These are phyloP conservation scores for Pterocles burchelli DNA, from an alignment of 2,113 vertebrate species.

Conservation along the genomic window DNA sequence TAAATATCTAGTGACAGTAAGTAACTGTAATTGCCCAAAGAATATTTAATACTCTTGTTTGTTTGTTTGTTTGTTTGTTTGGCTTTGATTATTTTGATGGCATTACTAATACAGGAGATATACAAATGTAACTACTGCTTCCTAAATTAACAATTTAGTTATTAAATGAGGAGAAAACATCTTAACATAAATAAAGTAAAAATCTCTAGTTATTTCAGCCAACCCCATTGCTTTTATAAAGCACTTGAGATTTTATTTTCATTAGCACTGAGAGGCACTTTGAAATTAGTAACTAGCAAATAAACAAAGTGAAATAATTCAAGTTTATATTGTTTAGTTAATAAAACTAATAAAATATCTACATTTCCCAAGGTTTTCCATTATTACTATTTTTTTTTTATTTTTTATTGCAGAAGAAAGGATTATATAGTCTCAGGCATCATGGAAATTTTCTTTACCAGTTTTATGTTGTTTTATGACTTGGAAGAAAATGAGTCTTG, in stretches of 20 bases:
- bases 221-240: slow-evolving; percentile 72
- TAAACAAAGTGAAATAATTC: slow-evolving; percentile 76
- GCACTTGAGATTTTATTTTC: slow-evolving; percentile 78
- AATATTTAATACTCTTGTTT: neutral
- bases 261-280: slow-evolving; percentile 71
- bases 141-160: slow-evolving; percentile 45
- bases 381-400: slow-evolving; percentile 56
- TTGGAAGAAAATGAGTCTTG: slow-evolving; percentile 41
- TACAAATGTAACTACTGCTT: neutral
- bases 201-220: slow-evolving; percentile 57
- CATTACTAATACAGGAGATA: neutral
- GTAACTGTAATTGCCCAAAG: neutral
- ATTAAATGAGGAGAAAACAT: slow-evolving; percentile 56
- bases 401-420: slow-evolving; percentile 59
- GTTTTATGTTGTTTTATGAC: slow-evolving; percentile 51
- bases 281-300: slow-evolving; percentile 76
- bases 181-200: slow-evolving; percentile 67
- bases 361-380: slow-evolving; percentile 62
- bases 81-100: neutral
- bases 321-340: slow-evolving; percentile 74
- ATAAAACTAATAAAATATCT: slow-evolving; percentile 75
- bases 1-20: neutral
- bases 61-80: neutral
- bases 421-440: slow-evolving; percentile 24
- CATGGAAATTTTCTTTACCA: slow-evolving; percentile 36